Base-by-base conservation (phyloP, 2,888 invertebrate genomes). In the Pilophorus perplexus region DNA sequence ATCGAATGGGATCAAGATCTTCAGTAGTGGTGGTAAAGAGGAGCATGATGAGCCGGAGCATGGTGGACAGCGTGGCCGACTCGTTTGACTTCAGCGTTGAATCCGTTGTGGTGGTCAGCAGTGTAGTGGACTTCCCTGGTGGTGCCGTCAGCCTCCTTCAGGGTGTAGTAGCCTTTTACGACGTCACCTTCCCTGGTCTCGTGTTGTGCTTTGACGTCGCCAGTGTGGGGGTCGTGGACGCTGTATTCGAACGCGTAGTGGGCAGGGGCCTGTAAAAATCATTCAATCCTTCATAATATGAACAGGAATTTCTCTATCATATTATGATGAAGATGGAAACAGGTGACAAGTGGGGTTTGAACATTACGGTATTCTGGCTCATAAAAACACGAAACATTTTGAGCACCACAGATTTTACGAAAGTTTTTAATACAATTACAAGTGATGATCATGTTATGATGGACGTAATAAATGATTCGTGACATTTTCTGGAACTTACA, bases 51-150 rank as follows among this genome's bases (percentile, higher is more conserved):
- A 14, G 12, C 14, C 27, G 52, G 27, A 18, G 52, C 27, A 5
- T 25, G 71, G 54, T 73, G 73, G 23, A 68, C 68, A 27, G 72
- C 69, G 59, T 73, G 72, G 14, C 73, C 72, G 38, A 70, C 67
- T 62, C 69, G 72, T 64, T 72, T 72, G 12, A 73, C 73, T 12
- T 72, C 69, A 8, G 72, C 73, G 70, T 73, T 73, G 70, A 73
- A 73, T 55, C 55, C 55, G 38, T 55, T 55, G 55, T 55, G 55
- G 6, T 55, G 16, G 55, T 55, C 55, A 22, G 55, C 55, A 12
- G 55, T 38, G 55, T 55, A 55, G 55, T 55, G 55, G 55, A 55
- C 55, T 38, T 55, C 55, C 38, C 55, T 55, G 55, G 38, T 55
- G 38, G 55, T 55, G 20, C 55, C 55, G 12, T 55, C 55, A 16